These are phyloP conservation scores for Calephelis perditalis DNA, from an alignment of 2,888 invertebrate species.

Conservation along the genomic window DNA sequence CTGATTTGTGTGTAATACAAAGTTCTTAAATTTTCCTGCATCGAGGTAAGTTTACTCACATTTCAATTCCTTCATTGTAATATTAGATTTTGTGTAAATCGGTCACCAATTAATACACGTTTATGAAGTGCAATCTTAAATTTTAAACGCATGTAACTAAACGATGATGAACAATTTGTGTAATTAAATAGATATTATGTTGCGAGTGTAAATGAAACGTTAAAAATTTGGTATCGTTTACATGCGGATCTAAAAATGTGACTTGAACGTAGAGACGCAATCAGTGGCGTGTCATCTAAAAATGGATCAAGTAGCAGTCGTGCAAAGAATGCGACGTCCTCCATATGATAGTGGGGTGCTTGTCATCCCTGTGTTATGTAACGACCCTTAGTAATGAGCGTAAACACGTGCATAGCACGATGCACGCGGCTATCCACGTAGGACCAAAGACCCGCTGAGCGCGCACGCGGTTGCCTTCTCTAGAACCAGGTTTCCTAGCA, in stretches of 20 bases:
- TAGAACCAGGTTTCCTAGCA: constrained; percentile 72
- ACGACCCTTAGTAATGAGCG: constrained; percentile 53
- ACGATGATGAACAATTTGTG: constrained; percentile 41
- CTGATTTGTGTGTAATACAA: constrained; percentile 55
- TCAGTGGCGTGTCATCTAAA: constrained; percentile 70
- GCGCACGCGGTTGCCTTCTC: constrained; percentile 42
- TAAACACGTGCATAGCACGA: constrained; percentile 54
- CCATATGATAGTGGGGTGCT: constrained; percentile 40
- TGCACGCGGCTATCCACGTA: constrained; percentile 72
- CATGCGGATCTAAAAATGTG: constrained; percentile 74
- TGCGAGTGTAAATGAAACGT: constrained; percentile 35
- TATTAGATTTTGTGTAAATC: not conserved
- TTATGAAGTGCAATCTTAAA: not conserved
- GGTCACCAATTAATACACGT: not conserved
- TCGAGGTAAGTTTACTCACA: constrained; percentile 13
- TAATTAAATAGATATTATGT: constrained; percentile 34
- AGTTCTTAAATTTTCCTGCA: constrained; percentile 21
- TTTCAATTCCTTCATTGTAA: not conserved
- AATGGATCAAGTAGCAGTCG: constrained; percentile 66
- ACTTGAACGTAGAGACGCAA: constrained; percentile 57
- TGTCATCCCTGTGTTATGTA: constrained; percentile 60
- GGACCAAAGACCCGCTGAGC: constrained; percentile 38
- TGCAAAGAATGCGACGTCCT: constrained; percentile 46
- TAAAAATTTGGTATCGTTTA: constrained; percentile 61
- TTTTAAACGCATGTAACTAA: constrained; percentile 48